Base-by-base conservation (phyloP, 2,888 invertebrate genomes). In the Ommatoiulus sabulosus region DNA sequence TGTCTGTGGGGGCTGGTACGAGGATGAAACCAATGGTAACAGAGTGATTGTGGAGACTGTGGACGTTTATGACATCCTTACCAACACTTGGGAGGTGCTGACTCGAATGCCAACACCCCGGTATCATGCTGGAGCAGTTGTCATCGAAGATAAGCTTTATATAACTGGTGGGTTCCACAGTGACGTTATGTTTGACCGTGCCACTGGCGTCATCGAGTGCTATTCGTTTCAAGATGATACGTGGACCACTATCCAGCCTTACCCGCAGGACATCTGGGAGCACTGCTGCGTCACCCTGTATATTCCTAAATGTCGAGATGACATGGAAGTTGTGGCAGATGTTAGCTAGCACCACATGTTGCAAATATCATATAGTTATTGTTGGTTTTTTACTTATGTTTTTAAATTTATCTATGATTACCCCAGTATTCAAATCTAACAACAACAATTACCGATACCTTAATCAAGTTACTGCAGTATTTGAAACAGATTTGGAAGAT, bases 221-320 rank as follows among this genome's bases (percentile, higher is more conserved):
- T 95, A 95, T 91, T 94, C 96, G 92, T 92, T 95, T 90, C 94
- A 94, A 52, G 94, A 93, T 0, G 93, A 94, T 90, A 92, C 93
- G 17, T 96, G 96, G 95, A 94, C 94, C 7, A 94, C 94, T 12
- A 94, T 94, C n/a, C 94, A 94, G 90, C 94, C 94, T 90, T 94
- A 95, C 91, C 95, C 95, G 0, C 94, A 95, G 91, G 95, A 95
- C 91, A 94, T 95, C 89, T 96, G 96, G 96, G 96, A 96, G 91
- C 95, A 95, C 91, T 94, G 94, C 0, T 95, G 95, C 91, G 95
- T 94, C 86, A 94, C 94, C 46, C 92, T 96, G 89, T 95, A 95
- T 92, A 94, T 96, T 90, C 96, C 96, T 84, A 94, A 94, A 89
- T 93, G 93, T 90, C 91, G 94, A 89, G 93, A 94, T 90, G 94